Percentiles rank a stretch among this genome's conserved stretches.
phyloP scores from a whole-genome alignment of 2,113 vertebrate genomes.

The Tricholaema leucomelas region DNA sequence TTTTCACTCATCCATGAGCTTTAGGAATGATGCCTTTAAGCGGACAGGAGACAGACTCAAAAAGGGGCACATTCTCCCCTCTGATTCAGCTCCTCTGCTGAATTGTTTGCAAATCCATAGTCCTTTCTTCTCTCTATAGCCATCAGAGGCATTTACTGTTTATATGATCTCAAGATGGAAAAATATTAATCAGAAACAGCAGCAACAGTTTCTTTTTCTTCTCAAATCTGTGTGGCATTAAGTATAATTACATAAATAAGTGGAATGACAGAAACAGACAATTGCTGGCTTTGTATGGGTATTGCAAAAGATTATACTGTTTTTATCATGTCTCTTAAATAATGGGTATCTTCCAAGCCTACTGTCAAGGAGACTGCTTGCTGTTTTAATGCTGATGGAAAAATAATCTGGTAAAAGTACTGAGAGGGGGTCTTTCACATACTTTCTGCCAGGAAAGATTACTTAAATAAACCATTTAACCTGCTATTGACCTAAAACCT shows the following conservation, averaged over 20 bases:
- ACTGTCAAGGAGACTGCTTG: conserved; percentile 33
- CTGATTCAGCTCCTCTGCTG: neutral
- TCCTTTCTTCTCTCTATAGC: neutral
- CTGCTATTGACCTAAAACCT: conserved; percentile 53
- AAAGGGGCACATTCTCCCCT: neutral
- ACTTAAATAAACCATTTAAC: conserved; percentile 51
- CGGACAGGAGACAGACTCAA: neutral
- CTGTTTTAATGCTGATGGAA: conserved; percentile 45
- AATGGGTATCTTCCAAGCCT: conserved; percentile 52
- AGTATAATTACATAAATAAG: conserved; percentile 67
- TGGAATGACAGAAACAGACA: conserved; percentile 52
- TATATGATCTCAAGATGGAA: conserved; percentile 35
- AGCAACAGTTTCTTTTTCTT: conserved; percentile 44
- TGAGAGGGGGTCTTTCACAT: conserved; percentile 38
- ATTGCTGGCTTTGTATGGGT: conserved; percentile 54
- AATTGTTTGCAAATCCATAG: conserved; percentile 34
- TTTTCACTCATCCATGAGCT: neutral
- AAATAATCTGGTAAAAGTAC: conserved; percentile 62
- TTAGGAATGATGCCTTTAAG: neutral
- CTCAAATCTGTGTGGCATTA: conserved; percentile 57
- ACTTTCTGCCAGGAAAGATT: conserved; percentile 21
- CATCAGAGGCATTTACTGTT: conserved; percentile 17
- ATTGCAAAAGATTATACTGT: conserved; percentile 59
- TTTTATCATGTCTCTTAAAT: conserved; percentile 52
- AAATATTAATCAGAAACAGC: conserved; percentile 54